A percentile compares a stretch with the other conserved stretches of the same genome.
Conservation (phyloP, 2,888 invertebrate genomes). For the Fabriciana adippe region DNA sequence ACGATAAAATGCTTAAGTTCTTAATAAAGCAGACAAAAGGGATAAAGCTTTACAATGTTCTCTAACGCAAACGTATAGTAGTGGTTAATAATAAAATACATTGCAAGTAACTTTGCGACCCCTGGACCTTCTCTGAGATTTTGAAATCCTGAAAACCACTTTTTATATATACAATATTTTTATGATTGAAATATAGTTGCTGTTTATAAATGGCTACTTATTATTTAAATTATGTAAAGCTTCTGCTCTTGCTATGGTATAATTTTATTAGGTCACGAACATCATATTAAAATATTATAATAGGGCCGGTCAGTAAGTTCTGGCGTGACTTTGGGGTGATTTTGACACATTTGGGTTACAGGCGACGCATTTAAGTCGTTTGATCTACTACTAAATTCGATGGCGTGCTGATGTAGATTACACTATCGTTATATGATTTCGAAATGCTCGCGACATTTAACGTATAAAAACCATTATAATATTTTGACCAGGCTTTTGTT, state of each 20-base stretch:
- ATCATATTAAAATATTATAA: conserved; percentile 28
- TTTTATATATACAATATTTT: background rate
- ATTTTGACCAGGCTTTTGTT: conserved; percentile 17
- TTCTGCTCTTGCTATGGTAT: conserved; percentile 9
- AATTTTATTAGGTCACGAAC: conserved; percentile 36
- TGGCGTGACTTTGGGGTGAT: conserved; percentile 39
- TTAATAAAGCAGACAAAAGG: too few relatives aligned
- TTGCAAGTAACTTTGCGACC: too few relatives aligned
- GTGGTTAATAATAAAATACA: too few relatives aligned
- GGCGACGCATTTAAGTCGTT: conserved; percentile 43
- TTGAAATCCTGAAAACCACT: too few relatives aligned
- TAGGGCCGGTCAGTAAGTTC: conserved; percentile 20
- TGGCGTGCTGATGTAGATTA: conserved; percentile 39
- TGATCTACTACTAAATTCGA: conserved; percentile 32
- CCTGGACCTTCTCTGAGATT: too few relatives aligned
- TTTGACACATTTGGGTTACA: conserved; percentile 44
- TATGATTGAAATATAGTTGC: background rate
- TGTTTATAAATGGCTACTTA: conserved; percentile 6
- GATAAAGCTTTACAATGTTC: too few relatives aligned
- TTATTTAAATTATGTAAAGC: conserved; percentile 16
- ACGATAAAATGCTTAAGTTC: too few relatives aligned
- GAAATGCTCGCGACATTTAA: conserved; percentile 23
- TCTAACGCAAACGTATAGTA: too few relatives aligned
- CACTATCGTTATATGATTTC: conserved; percentile 32
- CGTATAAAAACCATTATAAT: conserved; percentile 22